phyloP scores from a whole-genome alignment of 1,140 invertebrate species.

The Ips typographus region DNA sequence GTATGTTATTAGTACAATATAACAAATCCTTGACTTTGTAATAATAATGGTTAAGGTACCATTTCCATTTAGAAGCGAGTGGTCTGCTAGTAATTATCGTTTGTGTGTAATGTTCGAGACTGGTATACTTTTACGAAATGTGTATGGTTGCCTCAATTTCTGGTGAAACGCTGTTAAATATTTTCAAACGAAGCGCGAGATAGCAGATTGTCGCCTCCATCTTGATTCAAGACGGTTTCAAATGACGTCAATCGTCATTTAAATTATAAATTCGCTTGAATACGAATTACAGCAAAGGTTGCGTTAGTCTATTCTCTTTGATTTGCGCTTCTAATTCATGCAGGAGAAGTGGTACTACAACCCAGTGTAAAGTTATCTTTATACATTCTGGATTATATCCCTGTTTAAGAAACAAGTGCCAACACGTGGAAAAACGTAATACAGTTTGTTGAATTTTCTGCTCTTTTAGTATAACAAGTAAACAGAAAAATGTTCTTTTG shows the following conservation, averaged over 20 bases:
- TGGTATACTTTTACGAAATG: constrained; percentile 21
- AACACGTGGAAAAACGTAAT: no score
- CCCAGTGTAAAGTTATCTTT: no score
- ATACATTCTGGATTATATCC: no score
- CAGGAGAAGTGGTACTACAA: no score
- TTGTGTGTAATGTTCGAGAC: constrained; percentile 17
- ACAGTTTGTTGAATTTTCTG: no score
- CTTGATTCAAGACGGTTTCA: constrained; percentile 8
- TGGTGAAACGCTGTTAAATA: constrained; percentile 14
- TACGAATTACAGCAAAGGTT: no score
- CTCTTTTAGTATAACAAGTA: no score
- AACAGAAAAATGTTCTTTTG: no score
- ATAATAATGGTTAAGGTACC: constrained; percentile 19
- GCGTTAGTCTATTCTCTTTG: no score
- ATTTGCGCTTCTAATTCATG: no score
- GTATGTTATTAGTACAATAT: constrained; percentile 29
- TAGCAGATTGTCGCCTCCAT: not conserved
- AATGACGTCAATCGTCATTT: constrained; percentile 21
- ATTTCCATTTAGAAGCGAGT: constrained; percentile 20
- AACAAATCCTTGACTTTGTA: constrained; percentile 37
- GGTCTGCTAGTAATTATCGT: constrained; percentile 8
- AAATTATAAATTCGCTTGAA: constrained; percentile 3
- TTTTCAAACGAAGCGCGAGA: constrained; percentile 6
- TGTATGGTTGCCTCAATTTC: constrained; percentile 10
- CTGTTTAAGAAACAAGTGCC: no score